phyloP scores from a whole-genome alignment of 2,797 vertebrate species.

The Sphenodon punctatus region DNA sequence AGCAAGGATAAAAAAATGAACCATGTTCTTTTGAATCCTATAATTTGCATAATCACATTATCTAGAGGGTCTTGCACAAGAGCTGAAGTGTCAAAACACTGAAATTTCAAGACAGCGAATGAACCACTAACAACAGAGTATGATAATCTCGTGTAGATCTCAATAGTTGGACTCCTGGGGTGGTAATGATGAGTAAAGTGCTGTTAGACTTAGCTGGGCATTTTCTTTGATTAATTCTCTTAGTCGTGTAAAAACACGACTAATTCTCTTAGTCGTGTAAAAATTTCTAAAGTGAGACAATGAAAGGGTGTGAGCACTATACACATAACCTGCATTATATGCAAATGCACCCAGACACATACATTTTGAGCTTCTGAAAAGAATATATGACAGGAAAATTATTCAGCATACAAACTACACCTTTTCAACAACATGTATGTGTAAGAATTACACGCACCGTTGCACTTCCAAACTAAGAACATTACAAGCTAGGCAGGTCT shows the following conservation, averaged over 20 bases:
- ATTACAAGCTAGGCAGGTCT: neutral
- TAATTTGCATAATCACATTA: constrained; percentile 57
- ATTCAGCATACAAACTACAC: neutral
- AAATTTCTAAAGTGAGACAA: neutral
- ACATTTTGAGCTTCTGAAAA: constrained; percentile 4
- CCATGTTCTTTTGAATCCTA: constrained; percentile 10
- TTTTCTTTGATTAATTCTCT: constrained; percentile 34
- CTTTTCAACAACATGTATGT: constrained; percentile 14
- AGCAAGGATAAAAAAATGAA: constrained; percentile 35
- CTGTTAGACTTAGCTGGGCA: neutral
- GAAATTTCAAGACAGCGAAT: neutral
- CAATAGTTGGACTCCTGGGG: neutral
- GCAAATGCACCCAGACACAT: neutral
- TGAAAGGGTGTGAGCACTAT: neutral
- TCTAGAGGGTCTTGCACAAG: constrained; percentile 18
- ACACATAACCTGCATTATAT: neutral
- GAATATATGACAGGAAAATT: neutral
- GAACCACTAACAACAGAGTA: neutral
- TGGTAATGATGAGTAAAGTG: neutral
- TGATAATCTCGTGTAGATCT: neutral
- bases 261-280: neutral
- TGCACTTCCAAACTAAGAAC: neutral
- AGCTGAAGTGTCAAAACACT: constrained; percentile 5
- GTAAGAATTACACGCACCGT: neutral
- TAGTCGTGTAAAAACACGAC: no score